Evolutionary conservation across 2,113 vertebrate genomes (phyloP).

Genomic region (Ariopsis seemanni): DNA sequence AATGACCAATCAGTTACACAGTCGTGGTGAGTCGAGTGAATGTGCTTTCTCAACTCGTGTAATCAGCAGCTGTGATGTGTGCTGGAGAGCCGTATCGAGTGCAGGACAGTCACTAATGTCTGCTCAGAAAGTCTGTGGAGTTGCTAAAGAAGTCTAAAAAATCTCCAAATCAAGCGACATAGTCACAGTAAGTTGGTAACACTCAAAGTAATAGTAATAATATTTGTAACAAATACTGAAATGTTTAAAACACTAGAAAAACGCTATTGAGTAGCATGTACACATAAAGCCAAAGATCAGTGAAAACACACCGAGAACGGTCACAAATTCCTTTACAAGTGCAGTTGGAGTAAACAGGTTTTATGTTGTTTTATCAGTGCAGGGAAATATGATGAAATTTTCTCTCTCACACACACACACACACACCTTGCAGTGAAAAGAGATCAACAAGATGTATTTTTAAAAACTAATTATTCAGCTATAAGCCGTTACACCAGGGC

Average conservation of each 20-base stretch:
- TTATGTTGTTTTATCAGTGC: background rate
- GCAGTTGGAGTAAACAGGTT: conserved; percentile 1
- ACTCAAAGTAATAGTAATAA: background rate
- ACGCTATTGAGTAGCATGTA: background rate
- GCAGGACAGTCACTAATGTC: background rate
- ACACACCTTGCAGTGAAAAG: background rate
- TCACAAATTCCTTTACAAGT: background rate
- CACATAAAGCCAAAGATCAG: background rate
- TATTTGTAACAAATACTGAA: background rate
- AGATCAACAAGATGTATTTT: background rate
- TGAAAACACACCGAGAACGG: background rate
- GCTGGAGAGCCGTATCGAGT: background rate
- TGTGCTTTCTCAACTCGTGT: background rate
- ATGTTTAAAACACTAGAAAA: background rate
- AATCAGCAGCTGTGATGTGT: background rate
- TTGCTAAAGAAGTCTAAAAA: background rate
- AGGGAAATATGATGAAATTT: background rate
- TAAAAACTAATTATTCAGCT: background rate
- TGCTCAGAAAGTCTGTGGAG: background rate
- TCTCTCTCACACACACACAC: background rate
- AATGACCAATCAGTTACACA: background rate
- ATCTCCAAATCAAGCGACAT: background rate
- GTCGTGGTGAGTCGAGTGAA: background rate
- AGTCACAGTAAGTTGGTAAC: background rate
- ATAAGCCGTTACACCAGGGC: background rate